Evolutionary conservation across 2,113 vertebrate species (phyloP), one percentile per base, ranked within the genome.

Genomic region (Poeciliopsis turrubarensis): DNA sequence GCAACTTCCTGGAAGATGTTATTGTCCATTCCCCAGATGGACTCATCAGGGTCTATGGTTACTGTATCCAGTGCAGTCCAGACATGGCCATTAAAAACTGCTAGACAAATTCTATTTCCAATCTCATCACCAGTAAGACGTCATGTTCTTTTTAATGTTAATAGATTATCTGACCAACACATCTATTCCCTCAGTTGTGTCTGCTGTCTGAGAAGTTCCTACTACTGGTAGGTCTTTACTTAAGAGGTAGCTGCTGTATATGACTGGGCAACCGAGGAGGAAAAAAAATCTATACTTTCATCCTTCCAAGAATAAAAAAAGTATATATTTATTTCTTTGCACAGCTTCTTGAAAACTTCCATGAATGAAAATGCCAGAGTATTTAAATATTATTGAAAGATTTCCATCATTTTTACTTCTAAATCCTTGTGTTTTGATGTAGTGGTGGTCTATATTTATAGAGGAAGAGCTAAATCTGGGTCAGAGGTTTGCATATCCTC

Each of bases 81-180:
- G 51, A 57, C 51, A 57, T 57, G 51, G 51, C 51, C 51, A 57
- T 57, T 57, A 25, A 57, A 57, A 57, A 25, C 51, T n/a, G 22
- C 51, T n/a, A 57, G 51, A 57, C 22, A 57, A n/a, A 57, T 57
- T 57, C n/a, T n/a, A 57, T 57, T 57, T 57, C 51, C 51, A 57
- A 10, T 57, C 51, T 57, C 10, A n/a, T 57, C 51, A 57, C 25
- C 25, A 57, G 51, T n/a, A n/a, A 17, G 2, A 25, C 51, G 22
- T 57, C 51, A 10, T 57, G 51, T 57, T 57, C 51, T 9, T 25
- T 57, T 57, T 57, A 57, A 57, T n/a, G 51, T n/a, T 57, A 10
- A n/a, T 57, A n/a, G 25, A 57, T 57, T 57, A 10, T 57, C 25
- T 57, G 51, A n/a, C 51, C 51, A 57, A 57, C 51, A 57, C 51